Percentiles rank a stretch among this genome's conserved stretches.
These are phyloP conservation scores for Acrocephalus kingi DNA, from an alignment of 2,113 vertebrate species.

Conservation along the genomic window DNA sequence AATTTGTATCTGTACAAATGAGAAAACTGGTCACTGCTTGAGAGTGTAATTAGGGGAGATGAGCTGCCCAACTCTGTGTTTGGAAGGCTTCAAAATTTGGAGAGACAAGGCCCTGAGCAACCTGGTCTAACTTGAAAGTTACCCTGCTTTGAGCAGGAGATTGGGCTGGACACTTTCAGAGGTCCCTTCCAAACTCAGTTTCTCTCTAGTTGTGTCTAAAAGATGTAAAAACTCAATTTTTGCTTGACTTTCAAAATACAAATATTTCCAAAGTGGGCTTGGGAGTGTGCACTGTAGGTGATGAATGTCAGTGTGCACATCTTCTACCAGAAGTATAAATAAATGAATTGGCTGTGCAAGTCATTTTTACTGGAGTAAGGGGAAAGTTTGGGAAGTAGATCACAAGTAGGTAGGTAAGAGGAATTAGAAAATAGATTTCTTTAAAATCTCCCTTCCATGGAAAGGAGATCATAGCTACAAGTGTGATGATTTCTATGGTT, in stretches of 20 bases:
- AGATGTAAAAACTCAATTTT: neutral
- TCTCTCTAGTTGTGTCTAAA: neutral
- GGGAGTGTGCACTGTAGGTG: neutral
- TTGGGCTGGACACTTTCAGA: neutral
- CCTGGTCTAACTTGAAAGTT: neutral
- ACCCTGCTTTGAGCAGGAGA: neutral
- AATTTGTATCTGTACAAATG: neutral
- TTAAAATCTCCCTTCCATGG: neutral
- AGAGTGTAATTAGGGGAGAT: neutral
- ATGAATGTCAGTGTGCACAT: neutral
- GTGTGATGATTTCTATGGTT: accelerated
- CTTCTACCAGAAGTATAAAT: neutral
- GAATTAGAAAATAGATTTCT: neutral
- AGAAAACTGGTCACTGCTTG: neutral
- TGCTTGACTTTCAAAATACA: neutral
- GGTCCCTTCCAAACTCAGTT: accelerated
- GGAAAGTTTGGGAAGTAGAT: neutral
- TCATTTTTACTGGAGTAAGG: neutral
- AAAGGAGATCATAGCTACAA: neutral
- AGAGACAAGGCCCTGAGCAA: neutral
- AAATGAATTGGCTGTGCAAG: neutral
- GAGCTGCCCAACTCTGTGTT: neutral
- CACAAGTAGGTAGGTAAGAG: neutral
- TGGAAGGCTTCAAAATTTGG: neutral
- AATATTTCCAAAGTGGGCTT: neutral